Conservation (phyloP, 2,113 vertebrate genomes). For the Cololabis saira region DNA sequence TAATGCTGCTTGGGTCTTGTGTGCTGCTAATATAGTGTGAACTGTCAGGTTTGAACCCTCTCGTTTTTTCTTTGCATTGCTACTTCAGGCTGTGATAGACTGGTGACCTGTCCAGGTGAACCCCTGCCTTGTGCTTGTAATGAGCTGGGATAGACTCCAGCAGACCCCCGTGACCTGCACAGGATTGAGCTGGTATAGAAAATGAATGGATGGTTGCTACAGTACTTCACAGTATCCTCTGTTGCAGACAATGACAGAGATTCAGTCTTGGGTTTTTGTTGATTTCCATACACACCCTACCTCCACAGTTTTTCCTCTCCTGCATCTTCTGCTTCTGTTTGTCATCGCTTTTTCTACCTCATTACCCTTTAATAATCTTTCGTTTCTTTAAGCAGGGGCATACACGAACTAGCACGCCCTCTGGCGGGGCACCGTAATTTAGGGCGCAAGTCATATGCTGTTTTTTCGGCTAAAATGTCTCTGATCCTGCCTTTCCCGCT, state of each 20-base stretch:
- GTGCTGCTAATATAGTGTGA: conserved; percentile 63
- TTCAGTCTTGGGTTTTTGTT: conserved; percentile 14
- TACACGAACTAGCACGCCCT: conserved; percentile 19
- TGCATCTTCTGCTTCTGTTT: background rate
- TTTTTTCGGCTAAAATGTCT: conserved; percentile 47
- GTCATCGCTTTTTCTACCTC: conserved; percentile 22
- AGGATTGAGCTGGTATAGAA: no score
- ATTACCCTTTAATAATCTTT: conserved; percentile 30
- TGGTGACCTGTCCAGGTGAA: no score
- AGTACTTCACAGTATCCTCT: conserved; percentile 5
- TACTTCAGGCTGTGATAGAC: background rate
- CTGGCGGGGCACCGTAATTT: conserved; percentile 1
- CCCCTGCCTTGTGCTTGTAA: no score
- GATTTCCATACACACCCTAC: conserved; percentile 10
- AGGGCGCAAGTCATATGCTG: conserved; percentile 49
- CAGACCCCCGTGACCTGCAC: no score
- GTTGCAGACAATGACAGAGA: conserved; percentile 36
- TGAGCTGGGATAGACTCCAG: no score
- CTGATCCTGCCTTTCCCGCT: conserved; percentile 57
- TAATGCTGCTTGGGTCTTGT: conserved; percentile 64
- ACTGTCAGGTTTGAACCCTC: conserved; percentile 59
- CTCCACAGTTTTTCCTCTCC: conserved; percentile 19
- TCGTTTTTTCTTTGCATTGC: conserved; percentile 38
- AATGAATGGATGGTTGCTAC: background rate
- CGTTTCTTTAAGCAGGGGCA: conserved; percentile 8